Percentiles rank a stretch among this genome's conserved stretches.
phyloP scores from a whole-genome alignment of 2,797 vertebrate species.

The Molossus molossus region DNA sequence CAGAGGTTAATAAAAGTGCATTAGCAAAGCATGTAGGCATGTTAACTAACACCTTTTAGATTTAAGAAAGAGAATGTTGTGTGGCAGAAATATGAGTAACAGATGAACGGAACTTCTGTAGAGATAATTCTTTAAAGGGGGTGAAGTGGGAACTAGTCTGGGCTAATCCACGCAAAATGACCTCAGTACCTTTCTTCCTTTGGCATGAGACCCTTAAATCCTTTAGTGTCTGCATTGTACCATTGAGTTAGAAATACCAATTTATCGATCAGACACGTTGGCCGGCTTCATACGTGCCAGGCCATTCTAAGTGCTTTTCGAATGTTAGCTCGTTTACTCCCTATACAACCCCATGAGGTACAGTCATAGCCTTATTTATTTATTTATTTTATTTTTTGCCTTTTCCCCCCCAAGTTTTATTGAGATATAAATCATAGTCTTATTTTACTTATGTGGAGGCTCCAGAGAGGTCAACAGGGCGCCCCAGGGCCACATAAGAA shows the following conservation, averaged over 20 bases:
- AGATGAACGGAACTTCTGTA: background rate
- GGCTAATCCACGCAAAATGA: background rate
- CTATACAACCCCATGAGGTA: background rate
- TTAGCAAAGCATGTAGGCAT: background rate
- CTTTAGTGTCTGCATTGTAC: background rate
- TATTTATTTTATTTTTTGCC: background rate
- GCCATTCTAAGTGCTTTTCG: background rate
- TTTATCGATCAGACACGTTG: background rate
- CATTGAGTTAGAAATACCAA: background rate
- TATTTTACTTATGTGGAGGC: background rate
- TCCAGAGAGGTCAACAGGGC: background rate
- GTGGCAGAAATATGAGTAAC: background rate
- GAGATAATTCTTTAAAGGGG: background rate
- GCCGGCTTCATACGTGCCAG: background rate
- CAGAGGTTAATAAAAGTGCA: slow-evolving; percentile 11
- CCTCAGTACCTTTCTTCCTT: background rate
- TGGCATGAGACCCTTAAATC: background rate
- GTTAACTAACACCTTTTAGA: slow-evolving; percentile 13
- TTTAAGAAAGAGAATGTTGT: background rate
- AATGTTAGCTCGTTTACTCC: background rate
- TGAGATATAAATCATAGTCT: background rate
- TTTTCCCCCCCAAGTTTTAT: background rate
- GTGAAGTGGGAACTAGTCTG: background rate
- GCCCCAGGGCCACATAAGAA: background rate
- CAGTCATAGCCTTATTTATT: background rate